A percentile compares a stretch with the other conserved stretches of the same genome.
Conservation (phyloP, 2,113 vertebrate species). For the Pionites leucogaster region DNA sequence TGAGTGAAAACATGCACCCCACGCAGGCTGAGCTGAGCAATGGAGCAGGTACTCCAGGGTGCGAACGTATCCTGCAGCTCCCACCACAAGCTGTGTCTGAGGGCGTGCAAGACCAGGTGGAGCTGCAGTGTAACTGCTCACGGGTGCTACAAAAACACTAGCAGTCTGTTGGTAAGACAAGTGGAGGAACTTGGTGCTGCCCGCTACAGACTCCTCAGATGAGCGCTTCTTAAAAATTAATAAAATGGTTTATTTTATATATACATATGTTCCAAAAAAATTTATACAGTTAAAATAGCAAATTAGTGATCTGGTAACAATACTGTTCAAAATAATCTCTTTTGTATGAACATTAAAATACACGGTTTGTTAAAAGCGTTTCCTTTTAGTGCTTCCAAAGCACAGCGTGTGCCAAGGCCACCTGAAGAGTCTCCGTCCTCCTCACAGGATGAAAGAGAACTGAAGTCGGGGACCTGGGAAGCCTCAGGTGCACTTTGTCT, state of each 20-base stretch:
- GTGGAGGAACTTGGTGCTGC: conserved; percentile 15
- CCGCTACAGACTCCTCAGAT: conserved; percentile 61
- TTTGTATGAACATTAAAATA: conserved; percentile 94
- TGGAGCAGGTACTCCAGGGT: not conserved
- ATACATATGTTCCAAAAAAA: conserved; percentile 88
- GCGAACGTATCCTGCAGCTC: not conserved
- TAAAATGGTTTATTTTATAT: conserved; percentile 90
- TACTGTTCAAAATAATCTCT: conserved; percentile 95
- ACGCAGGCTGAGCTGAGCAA: not conserved
- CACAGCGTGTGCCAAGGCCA: conserved; percentile 81
- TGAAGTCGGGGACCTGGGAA: conserved; percentile 74
- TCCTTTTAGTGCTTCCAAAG: conserved; percentile 83
- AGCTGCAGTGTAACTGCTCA: not conserved
- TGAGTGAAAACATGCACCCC: not conserved
- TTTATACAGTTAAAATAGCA: conserved; percentile 90
- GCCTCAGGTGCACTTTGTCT: conserved; percentile 80
- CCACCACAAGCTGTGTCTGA: not conserved
- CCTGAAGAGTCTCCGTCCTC: conserved; percentile 80
- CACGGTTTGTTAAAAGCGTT: conserved; percentile 79
- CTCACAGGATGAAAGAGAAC: conserved; percentile 75
- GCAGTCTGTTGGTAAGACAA: not conserved
- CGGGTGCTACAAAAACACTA: not conserved
- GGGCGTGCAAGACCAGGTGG: not conserved
- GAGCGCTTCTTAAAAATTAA: conserved; percentile 78
- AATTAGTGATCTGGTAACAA: conserved; percentile 91